These are phyloP conservation scores for Rhingia rostrata DNA, from an alignment of 2,888 invertebrate genomes.

Conservation along the genomic window DNA sequence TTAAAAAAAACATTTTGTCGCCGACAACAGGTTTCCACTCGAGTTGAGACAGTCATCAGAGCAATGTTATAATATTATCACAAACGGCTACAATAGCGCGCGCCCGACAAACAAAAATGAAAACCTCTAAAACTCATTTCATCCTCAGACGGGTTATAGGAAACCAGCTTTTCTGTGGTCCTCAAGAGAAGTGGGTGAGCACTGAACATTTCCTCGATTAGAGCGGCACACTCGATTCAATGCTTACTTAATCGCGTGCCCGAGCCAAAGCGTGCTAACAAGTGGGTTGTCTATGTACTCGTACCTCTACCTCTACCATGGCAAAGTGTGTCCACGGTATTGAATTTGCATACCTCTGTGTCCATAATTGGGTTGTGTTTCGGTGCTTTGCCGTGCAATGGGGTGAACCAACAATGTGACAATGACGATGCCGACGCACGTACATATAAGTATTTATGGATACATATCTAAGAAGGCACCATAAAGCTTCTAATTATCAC, in stretches of 20 bases:
- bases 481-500: conserved; percentile 69
- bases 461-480: conserved; percentile 56
- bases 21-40: conserved; percentile 69
- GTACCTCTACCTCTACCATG: conserved; percentile 18
- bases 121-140: conserved; percentile 11
- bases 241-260: conserved; percentile 69
- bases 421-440: conserved; percentile 6
- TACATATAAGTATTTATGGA: not conserved
- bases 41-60: conserved; percentile 54
- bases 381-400: conserved; percentile 48
- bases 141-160: conserved; percentile 34
- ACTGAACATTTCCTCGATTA: conserved; percentile 49
- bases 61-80: conserved; percentile 64
- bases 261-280: conserved; percentile 52
- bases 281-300: conserved; percentile 49
- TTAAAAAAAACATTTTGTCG: conserved; percentile 65
- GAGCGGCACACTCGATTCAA: conserved; percentile 33
- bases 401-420: conserved; percentile 44
- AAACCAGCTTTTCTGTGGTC: conserved; percentile 31
- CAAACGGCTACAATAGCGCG: conserved; percentile 38
- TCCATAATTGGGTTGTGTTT: conserved; percentile 65
- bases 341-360: conserved; percentile 68
- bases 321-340: conserved; percentile 54
- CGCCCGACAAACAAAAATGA: conserved; percentile 6
- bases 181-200: conserved; percentile 50